Conservation (phyloP, 2,888 invertebrate genomes). For the Meiosimyza decipiens region DNA sequence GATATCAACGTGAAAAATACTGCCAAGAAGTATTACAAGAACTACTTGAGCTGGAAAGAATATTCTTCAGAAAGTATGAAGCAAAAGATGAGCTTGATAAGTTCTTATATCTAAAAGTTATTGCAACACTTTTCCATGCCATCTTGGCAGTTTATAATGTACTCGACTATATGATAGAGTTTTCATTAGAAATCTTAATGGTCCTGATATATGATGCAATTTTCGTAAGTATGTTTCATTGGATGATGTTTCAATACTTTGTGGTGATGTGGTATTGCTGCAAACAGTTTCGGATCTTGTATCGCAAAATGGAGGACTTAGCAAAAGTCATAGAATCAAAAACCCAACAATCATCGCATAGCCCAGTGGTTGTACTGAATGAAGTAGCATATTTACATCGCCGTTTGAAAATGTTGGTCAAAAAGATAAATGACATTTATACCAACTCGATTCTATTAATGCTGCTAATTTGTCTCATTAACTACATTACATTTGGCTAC, state of each 20-base stretch:
- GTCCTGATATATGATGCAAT: neutral
- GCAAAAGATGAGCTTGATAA: too few species aligned
- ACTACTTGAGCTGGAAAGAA: neutral
- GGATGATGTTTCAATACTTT: neutral
- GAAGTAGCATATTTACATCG: neutral
- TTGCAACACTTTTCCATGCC: too few species aligned
- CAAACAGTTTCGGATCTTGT: neutral
- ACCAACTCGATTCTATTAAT: neutral
- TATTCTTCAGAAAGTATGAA: neutral
- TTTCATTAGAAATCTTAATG: neutral
- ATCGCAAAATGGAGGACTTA: neutral
- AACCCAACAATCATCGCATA: too few species aligned
- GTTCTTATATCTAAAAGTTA: too few species aligned
- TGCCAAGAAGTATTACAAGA: neutral
- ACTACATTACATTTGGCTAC: neutral
- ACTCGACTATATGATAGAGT: neutral
- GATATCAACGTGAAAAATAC: constrained; percentile 13
- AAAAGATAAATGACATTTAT: neutral
- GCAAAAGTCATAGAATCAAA: too few species aligned
- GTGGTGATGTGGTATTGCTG: neutral
- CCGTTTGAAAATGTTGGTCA: neutral
- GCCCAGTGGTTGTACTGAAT: neutral
- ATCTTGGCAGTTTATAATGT: too few species aligned
- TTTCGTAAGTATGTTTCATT: neutral
- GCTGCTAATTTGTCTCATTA: neutral